Evolutionary conservation across 2,113 vertebrate genomes (phyloP).

Genomic region (Lutjanus erythropterus): DNA sequence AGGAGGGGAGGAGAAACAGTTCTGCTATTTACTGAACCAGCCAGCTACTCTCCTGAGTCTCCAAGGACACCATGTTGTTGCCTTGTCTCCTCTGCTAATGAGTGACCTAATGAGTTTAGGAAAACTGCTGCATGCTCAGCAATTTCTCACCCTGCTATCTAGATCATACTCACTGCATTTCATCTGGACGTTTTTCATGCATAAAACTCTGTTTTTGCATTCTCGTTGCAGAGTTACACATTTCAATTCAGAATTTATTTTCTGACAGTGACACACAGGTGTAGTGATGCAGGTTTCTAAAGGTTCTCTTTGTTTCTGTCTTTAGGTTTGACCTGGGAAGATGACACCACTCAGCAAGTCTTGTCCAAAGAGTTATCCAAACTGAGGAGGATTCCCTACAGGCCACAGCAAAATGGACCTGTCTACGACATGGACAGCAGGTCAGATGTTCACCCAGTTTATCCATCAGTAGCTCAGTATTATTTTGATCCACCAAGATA

Average conservation of each 20-base stretch:
- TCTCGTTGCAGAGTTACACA: not conserved
- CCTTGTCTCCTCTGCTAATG: constrained; percentile 48
- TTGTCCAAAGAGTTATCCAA: constrained; percentile 89
- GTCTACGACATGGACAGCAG: constrained; percentile 76
- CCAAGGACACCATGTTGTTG: not conserved
- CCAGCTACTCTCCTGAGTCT: constrained; percentile 7
- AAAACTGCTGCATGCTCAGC: constrained; percentile 37
- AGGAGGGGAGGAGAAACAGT: constrained; percentile 13
- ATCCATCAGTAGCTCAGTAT: not conserved
- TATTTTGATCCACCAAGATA: not conserved
- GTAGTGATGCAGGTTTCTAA: constrained; percentile 4
- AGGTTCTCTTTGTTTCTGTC: constrained; percentile 22
- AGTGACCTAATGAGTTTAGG: constrained; percentile 57
- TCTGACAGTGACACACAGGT: not conserved
- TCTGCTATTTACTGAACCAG: constrained; percentile 51
- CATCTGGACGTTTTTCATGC: not conserved
- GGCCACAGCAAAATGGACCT: constrained; percentile 64
- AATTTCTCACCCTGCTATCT: not conserved
- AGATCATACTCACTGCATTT: not conserved
- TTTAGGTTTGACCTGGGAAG: constrained; percentile 91
- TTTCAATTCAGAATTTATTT: not conserved
- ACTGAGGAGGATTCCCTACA: constrained; percentile 83
- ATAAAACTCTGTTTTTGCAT: not conserved
- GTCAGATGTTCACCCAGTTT: constrained; percentile 69
- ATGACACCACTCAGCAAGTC: constrained; percentile 89